Evolutionary conservation across 2,797 vertebrate species (phyloP).

Genomic region (Sebastes steindachneri): DNA sequence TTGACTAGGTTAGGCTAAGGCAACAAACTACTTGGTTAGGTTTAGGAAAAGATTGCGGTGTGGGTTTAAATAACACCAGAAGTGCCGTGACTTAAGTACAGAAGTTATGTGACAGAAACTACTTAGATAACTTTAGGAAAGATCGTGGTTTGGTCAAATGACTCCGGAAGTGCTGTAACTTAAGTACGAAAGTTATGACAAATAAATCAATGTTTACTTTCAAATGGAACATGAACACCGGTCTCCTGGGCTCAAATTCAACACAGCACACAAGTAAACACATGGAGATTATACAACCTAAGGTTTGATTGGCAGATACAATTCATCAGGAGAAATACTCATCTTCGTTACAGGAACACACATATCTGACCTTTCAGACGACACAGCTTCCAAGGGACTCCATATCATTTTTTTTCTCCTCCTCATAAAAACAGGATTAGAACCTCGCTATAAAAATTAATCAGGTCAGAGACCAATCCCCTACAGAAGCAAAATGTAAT

Average conservation of each 20-base stretch:
- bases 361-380: conserved; percentile 11
- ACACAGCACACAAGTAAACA: conserved; percentile 5
- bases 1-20: too few species aligned
- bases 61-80: too few species aligned
- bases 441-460: conserved; percentile 49
- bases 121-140: neutral
- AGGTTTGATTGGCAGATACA: neutral
- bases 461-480: conserved; percentile 48
- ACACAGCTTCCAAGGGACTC: conserved; percentile 27
- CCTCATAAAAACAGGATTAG: conserved; percentile 66
- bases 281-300: conserved; percentile 4
- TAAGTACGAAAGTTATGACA: neutral
- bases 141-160: neutral
- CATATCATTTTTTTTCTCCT: conserved; percentile 27
- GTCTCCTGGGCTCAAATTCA: neutral
- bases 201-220: neutral
- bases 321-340: conserved; percentile 20
- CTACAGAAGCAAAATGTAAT: conserved; percentile 49
- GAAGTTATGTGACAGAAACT: too few species aligned
- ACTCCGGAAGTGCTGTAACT: neutral
- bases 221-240: too few species aligned
- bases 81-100: too few species aligned
- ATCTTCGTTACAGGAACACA: neutral
- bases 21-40: too few species aligned
- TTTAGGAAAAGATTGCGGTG: too few species aligned